A percentile compares a stretch with the other conserved stretches of the same genome.
phyloP scores from a whole-genome alignment of 1,140 invertebrate species.

The Nephotettix cincticeps region DNA sequence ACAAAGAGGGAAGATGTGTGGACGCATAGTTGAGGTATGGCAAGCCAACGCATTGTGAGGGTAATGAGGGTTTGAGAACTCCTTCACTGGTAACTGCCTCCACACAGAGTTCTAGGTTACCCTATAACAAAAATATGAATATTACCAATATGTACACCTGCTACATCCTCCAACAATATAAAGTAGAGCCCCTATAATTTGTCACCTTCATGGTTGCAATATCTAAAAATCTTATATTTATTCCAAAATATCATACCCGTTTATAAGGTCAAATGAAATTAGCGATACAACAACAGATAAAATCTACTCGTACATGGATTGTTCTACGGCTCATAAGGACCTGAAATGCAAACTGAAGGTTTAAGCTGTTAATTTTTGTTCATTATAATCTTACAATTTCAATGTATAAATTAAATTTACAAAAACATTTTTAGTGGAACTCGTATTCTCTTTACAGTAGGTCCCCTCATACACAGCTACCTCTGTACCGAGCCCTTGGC shows the following conservation, averaged over 20 bases:
- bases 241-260: constrained; percentile 45
- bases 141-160: no score
- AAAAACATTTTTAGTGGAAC: background rate
- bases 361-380: no score
- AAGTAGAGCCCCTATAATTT: constrained; percentile 8
- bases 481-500: no score
- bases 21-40: background rate
- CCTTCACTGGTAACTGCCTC: constrained; percentile 58
- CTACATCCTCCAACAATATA: background rate
- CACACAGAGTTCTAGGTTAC: constrained; percentile 57
- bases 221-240: constrained; percentile 43
- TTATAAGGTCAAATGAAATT: constrained; percentile 12
- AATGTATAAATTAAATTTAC: background rate
- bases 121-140: constrained; percentile 21
- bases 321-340: no score
- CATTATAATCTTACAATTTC: background rate
- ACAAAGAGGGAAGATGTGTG: background rate
- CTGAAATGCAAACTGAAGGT: no score
- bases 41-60: background rate
- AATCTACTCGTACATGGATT: no score
- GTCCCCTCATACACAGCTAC: no score
- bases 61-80: constrained; percentile 48
- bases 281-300: no score
- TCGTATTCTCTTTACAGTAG: no score
- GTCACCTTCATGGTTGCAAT: no score